Conservation (phyloP, 2,888 invertebrate genomes). For the Lissocephala sabroskyi region DNA sequence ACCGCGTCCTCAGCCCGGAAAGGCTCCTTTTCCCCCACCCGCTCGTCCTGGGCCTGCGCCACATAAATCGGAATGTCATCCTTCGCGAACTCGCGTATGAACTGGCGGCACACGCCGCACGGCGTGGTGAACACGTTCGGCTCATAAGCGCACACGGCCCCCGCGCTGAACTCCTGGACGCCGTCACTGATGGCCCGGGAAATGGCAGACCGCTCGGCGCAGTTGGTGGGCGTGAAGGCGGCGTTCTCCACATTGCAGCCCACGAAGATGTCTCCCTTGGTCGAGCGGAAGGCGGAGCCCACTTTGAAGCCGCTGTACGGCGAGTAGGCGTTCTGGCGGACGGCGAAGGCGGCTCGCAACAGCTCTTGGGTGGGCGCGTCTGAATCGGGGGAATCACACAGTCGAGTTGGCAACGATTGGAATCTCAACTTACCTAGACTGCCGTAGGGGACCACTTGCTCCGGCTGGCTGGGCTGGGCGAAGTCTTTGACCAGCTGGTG, state of each 20-base stretch:
- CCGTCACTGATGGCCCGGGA: slow-evolving; percentile 90
- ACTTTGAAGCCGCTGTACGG: slow-evolving; percentile 93
- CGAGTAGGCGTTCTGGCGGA: slow-evolving; percentile 80
- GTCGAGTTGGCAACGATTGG: no score
- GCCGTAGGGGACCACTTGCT: slow-evolving; percentile 41
- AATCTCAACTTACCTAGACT: slow-evolving; percentile 45
- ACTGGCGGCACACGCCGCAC: slow-evolving; percentile 92
- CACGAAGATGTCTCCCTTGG: slow-evolving; percentile 77
- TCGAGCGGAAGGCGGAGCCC: slow-evolving; percentile 84
- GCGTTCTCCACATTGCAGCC: slow-evolving; percentile 95
- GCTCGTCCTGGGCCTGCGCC: slow-evolving; percentile 74
- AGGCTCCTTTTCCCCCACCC: slow-evolving; percentile 17
- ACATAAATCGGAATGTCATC: slow-evolving; percentile 82
- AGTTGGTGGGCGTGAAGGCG: slow-evolving; percentile 83
- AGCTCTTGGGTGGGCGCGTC: slow-evolving; percentile 71
- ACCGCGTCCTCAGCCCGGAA: slow-evolving; percentile 39
- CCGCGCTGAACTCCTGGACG: slow-evolving; percentile 78
- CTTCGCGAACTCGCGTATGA: slow-evolving; percentile 82
- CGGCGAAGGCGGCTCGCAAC: slow-evolving; percentile 76
- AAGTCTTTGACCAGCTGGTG: slow-evolving; percentile 42
- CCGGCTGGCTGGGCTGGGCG: slow-evolving; percentile 34
- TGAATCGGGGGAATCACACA: slow-evolving; percentile 18
- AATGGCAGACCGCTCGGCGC: slow-evolving; percentile 92
- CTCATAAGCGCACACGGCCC: slow-evolving; percentile 82
- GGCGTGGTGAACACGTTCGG: slow-evolving; percentile 81